These are phyloP conservation scores for Cheirogaleus major DNA, from an alignment of 2,797 vertebrate species.

Conservation along the genomic window DNA sequence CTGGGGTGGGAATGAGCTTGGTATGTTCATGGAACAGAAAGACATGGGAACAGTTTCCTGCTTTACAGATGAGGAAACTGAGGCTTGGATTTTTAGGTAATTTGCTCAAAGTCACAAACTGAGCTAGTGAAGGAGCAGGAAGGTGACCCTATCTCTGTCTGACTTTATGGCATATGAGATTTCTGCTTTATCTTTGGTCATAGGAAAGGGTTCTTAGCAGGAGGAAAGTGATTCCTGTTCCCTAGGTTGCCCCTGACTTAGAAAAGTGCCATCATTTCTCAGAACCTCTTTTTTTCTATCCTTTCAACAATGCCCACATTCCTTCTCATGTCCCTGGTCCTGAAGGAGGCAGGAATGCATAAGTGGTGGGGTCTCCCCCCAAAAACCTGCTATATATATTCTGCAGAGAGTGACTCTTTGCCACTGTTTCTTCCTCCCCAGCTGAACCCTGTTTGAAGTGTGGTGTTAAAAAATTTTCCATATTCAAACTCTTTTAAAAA, in stretches of 20 bases:
- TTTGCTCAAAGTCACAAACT: background rate
- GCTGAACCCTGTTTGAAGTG: background rate
- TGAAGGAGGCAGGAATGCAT: background rate
- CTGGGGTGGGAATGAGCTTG: background rate
- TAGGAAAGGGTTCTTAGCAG: background rate
- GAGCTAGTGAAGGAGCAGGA: background rate
- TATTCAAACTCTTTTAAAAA: conserved; percentile 55
- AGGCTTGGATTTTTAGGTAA: background rate
- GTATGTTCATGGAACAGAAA: background rate
- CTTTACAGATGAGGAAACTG: background rate
- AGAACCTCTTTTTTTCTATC: background rate
- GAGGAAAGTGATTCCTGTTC: background rate
- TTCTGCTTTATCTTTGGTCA: background rate
- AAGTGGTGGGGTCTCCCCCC: background rate
- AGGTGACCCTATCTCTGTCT: background rate
- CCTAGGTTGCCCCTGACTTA: background rate
- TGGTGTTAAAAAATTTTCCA: conserved; percentile 39
- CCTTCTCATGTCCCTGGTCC: background rate
- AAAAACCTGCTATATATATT: background rate
- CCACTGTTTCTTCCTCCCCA: background rate
- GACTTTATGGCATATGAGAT: background rate
- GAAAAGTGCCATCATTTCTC: background rate
- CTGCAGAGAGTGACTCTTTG: background rate
- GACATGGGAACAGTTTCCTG: background rate
- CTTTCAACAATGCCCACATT: background rate